Percentiles rank a stretch among this genome's conserved stretches.
phyloP scores from a whole-genome alignment of 2,888 invertebrate species.

The Helicoverpa assulta region DNA sequence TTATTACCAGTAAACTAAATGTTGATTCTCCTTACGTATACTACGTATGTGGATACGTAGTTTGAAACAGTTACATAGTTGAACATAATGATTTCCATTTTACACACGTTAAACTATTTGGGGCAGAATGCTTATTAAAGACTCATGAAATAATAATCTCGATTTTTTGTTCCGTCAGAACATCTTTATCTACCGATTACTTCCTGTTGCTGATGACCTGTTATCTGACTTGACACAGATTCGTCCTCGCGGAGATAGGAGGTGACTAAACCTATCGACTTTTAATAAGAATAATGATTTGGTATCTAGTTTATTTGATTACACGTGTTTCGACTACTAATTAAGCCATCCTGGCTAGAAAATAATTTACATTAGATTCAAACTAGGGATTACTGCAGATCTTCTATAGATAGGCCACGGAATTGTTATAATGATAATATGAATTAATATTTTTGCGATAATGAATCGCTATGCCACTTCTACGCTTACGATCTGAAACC shows the following conservation, averaged over 20 bases:
- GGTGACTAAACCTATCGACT: constrained; percentile 6
- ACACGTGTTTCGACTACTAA: too few species aligned
- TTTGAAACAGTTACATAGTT: too few species aligned
- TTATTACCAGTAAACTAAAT: too few species aligned
- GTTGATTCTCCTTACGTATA: too few species aligned
- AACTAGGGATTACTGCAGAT: not conserved
- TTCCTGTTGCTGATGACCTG: constrained; percentile 40
- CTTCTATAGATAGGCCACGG: not conserved
- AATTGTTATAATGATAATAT: not conserved
- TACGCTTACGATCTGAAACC: not conserved
- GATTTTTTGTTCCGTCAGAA: constrained; percentile 28
- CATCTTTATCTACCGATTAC: constrained; percentile 34
- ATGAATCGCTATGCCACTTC: not conserved
- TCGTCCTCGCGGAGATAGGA: constrained; percentile 18
- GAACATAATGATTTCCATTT: too few species aligned
- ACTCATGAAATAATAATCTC: not conserved
- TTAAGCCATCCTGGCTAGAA: too few species aligned
- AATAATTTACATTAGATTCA: too few species aligned
- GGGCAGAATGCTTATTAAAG: not conserved
- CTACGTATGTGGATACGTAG: too few species aligned
- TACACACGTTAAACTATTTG: not conserved
- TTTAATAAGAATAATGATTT: constrained; percentile 4
- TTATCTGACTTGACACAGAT: constrained; percentile 28
- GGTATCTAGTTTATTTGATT: not conserved
- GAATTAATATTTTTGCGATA: not conserved